Evolutionary conservation across 2,797 vertebrate genomes (phyloP), one percentile per base, ranked within the genome.

Genomic region (Neoniphon sammara): DNA sequence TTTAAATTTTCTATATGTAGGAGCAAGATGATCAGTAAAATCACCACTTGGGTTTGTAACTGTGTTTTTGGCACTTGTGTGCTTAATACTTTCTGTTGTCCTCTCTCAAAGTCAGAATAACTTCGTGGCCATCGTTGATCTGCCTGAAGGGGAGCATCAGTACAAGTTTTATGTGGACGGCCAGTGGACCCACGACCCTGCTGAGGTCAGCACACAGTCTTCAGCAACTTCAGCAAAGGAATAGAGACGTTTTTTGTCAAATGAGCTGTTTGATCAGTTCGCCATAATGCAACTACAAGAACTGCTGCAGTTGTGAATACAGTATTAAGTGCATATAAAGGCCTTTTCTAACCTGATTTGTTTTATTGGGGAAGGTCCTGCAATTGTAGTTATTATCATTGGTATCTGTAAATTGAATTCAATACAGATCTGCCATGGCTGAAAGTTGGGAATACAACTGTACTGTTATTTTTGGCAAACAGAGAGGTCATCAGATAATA

Each of bases 101-200:
- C 11, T 77, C 46, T 68, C 11, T 71, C 39, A 66, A 88, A 99
- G 98, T 93, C 98, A 99, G 86, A 99, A 99, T 87, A 99, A 98
- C 85, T 99, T 99, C 75, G 98, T 98, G 83, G 96, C 97, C 18
- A 99, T 99, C 58, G 94, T 99, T 64, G 97, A 99, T 80, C 95
- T 99, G 73, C 98, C 98, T 0, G 98, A 99, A 88, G 98, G 98
- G 46, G 97, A 98, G 81, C 98, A 99, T 87, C 98, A 99, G 80
- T 99, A 99, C 91, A 99, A 99, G 89, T 99, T 99, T 89, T 96
- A 96, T 0, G 97, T 99, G 87, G 98, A 99, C 1, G 98, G 98
- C 17, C 97, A 98, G 92, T 99, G 98, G 98, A 99, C 97, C 0
- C 97, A 99, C 0, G 97, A 99, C 86, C 96, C 98, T 50, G 79